phyloP scores from a whole-genome alignment of 2,888 invertebrate genomes.

The Caenorhabditis sp. region DNA sequence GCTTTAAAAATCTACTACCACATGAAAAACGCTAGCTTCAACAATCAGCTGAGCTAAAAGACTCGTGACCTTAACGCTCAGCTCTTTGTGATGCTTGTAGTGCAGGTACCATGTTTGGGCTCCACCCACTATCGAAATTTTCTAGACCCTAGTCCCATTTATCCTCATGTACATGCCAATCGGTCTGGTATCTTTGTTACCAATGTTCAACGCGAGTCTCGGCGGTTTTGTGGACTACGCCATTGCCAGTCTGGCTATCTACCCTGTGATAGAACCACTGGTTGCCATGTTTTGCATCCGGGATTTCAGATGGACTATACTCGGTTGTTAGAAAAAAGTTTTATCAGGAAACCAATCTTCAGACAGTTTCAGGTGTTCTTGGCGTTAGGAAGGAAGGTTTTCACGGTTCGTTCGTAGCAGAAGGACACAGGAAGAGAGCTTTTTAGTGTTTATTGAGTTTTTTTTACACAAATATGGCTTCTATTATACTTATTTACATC shows the following conservation, averaged over 20 bases:
- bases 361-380: too few species aligned
- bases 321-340: too few species aligned
- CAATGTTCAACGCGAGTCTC: not conserved
- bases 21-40: slow-evolving; percentile 27
- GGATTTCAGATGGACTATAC: not conserved
- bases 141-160: not conserved
- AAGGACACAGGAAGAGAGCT: too few species aligned
- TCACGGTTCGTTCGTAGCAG: too few species aligned
- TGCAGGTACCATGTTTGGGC: slow-evolving; percentile 6
- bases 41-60: not conserved
- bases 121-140: too few species aligned
- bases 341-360: too few species aligned
- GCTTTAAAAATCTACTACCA: slow-evolving; percentile 22
- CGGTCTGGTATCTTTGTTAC: not conserved
- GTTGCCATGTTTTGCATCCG: not conserved
- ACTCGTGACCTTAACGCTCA: not conserved
- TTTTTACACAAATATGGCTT: too few species aligned
- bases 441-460: too few species aligned
- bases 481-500: too few species aligned
- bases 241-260: not conserved
- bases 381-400: too few species aligned
- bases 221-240: not conserved
- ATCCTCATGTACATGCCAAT: not conserved
- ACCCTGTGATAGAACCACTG: not conserved
- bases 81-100: slow-evolving; percentile 13